phyloP scores from a whole-genome alignment of 2,113 vertebrate species.

The Carassius gibelio region DNA sequence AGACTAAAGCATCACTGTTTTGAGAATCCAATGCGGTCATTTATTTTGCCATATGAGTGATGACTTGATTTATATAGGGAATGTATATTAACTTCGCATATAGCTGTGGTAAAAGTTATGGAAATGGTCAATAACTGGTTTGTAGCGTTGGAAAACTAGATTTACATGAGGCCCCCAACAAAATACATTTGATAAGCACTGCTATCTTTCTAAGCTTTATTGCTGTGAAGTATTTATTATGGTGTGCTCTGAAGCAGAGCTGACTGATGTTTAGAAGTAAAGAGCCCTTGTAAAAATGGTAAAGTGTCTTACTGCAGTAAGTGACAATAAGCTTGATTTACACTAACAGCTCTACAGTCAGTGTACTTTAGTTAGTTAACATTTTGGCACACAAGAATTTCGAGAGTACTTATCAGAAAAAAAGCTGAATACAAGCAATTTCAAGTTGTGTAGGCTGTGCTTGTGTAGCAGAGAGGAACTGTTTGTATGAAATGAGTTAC shows the following conservation, averaged over 20 bases:
- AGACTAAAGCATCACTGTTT: background rate
- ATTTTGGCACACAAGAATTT: slow-evolving; percentile 13
- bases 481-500: slow-evolving; percentile 5
- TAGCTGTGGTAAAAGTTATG: background rate
- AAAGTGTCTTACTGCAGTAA: background rate
- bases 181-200: background rate
- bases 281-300: background rate
- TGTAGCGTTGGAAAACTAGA: background rate
- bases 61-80: background rate
- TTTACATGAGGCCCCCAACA: background rate
- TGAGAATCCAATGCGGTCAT: background rate
- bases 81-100: background rate
- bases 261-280: background rate
- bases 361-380: slow-evolving; percentile 31
- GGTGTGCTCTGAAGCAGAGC: background rate
- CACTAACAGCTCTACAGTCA: background rate
- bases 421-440: slow-evolving; percentile 33
- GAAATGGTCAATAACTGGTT: background rate
- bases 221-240: background rate
- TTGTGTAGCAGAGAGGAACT: background rate
- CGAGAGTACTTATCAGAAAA: slow-evolving; percentile 24
- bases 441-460: slow-evolving; percentile 50
- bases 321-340: slow-evolving; percentile 33
- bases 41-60: background rate
- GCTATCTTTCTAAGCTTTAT: background rate